Conservation (phyloP, 2,888 invertebrate species). For the Thalpophila matura region DNA sequence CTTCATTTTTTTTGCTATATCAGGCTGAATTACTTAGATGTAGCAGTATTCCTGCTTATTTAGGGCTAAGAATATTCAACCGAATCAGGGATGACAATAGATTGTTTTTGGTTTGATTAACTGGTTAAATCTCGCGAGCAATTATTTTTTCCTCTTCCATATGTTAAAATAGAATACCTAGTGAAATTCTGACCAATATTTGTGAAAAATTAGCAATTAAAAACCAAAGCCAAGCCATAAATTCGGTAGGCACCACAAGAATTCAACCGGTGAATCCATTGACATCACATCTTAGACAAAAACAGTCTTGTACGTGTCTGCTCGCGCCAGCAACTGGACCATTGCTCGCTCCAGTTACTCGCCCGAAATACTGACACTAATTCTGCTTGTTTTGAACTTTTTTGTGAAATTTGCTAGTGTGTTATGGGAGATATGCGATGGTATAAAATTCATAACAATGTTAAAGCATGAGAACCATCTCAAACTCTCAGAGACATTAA, state of each 20-base stretch:
- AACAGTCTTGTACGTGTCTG: slow-evolving; percentile 57
- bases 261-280: slow-evolving; percentile 39
- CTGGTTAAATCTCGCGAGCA: too few species aligned
- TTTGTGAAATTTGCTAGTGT: slow-evolving; percentile 68
- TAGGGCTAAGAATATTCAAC: too few species aligned
- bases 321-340: slow-evolving; percentile 52
- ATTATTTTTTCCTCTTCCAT: too few species aligned
- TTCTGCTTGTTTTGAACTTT: slow-evolving; percentile 51
- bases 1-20: too few species aligned
- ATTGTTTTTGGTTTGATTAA: too few species aligned
- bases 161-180: too few species aligned
- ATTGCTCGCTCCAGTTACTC: slow-evolving; percentile 59
- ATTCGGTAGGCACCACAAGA: slow-evolving; percentile 15
- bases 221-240: background rate
- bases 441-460: slow-evolving; percentile 34
- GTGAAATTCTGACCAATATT: too few species aligned
- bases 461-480: slow-evolving; percentile 29
- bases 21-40: too few species aligned
- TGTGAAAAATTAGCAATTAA: background rate
- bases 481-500: slow-evolving; percentile 12
- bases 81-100: too few species aligned
- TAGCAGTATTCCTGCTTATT: too few species aligned
- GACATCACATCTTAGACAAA: slow-evolving; percentile 51
- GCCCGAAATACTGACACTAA: slow-evolving; percentile 63
- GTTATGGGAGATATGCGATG: slow-evolving; percentile 27